Conservation (phyloP, 2,113 vertebrate genomes). For the Tichodroma muraria region DNA sequence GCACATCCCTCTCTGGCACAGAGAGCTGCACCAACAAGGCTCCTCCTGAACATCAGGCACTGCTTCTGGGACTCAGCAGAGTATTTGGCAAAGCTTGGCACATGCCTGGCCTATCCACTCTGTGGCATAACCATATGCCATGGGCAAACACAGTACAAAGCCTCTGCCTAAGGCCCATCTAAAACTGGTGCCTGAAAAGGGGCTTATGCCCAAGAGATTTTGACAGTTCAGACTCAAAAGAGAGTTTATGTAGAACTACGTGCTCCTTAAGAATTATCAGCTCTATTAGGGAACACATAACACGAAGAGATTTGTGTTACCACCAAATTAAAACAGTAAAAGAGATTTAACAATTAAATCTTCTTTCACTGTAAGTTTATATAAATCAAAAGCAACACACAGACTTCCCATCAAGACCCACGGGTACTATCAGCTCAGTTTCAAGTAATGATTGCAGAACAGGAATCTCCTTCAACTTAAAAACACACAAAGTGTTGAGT, state of each 20-base stretch:
- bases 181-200: not conserved
- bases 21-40: accelerated
- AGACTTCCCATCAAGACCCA: not conserved
- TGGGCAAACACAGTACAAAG: not conserved
- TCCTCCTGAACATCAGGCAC: not conserved
- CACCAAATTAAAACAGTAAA: not conserved
- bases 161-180: not conserved
- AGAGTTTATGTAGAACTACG: not conserved
- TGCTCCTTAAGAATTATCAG: not conserved
- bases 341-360: not conserved
- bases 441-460: not conserved
- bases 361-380: not conserved
- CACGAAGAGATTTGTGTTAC: not conserved
- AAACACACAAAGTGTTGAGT: not conserved
- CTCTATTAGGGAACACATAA: not conserved
- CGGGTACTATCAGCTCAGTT: not conserved
- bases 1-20: not conserved
- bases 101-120: not conserved
- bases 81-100: not conserved
- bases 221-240: not conserved
- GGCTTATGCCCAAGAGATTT: not conserved
- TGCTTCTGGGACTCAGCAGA: not conserved
- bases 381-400: not conserved
- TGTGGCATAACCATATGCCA: too few species aligned
- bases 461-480: not conserved